Base-by-base conservation (phyloP, 2,797 vertebrate genomes). In the Vireo griseus region DNA sequence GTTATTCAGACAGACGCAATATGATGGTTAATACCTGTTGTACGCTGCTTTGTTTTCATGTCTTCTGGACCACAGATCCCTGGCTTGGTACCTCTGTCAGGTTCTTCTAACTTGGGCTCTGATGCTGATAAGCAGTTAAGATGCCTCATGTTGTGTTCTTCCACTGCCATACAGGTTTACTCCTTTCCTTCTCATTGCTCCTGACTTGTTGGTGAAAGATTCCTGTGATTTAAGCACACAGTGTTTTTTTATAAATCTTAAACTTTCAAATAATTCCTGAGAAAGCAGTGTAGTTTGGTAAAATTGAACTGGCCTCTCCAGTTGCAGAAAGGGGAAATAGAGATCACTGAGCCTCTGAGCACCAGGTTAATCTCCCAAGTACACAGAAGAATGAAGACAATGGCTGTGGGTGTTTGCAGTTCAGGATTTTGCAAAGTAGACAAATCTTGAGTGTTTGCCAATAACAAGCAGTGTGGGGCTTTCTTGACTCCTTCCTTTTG, bases 351-450 rank as follows among this genome's bases (percentile, higher is more conserved):
- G 50, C 42, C 31, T 67, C 82, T 44, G 80, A 55, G 42, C 3
- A 2, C 37, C 13, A 22, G 12, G 16, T 54, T 65, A 21, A 9
- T 24, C 65, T 78, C 62, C 52, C 25, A 13, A 0, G 9, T 6
- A 1, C 4, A 14, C 14, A 19, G 2, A 21, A 7, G 1, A 26
- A 8, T 1, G 29, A 35, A n/a, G 62, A 42, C 16, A 5, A 2
- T 4, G 16, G 2, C 55, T 40, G 39, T 28, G 12, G 54, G 0
- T 35, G 3, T 13, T 79, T 33, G 65, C 40, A 25, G n/a, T 7
- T 8, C 9, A 1, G 0, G 0, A 2, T 33, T 69, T 39, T 62
- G 74, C 55, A 22, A 2, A 6, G 58, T 61, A 72, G 37, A 6
- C 12, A 40, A 0, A 24, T 47, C 40, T 19, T 19, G 51, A 18